phyloP scores from a whole-genome alignment of 2,888 invertebrate species.

The Drosophila recens region DNA sequence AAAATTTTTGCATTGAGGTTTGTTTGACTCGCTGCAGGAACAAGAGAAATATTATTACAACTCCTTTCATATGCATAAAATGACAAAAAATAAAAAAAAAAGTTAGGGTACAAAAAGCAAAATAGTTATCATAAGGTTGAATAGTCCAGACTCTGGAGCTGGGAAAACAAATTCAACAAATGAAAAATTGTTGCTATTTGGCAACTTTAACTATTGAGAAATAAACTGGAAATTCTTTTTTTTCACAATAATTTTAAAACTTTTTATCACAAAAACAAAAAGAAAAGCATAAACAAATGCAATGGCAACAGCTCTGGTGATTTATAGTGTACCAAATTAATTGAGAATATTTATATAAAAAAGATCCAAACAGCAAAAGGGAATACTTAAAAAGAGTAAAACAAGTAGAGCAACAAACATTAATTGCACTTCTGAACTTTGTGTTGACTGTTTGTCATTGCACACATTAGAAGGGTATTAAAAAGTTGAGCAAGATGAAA shows the following conservation, averaged over 20 bases:
- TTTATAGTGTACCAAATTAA: constrained; percentile 51
- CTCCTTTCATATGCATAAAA: constrained; percentile 25
- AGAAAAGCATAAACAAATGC: not conserved
- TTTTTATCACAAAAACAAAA: constrained; percentile 21
- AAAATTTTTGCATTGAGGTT: constrained; percentile 44
- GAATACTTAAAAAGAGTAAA: constrained; percentile 29
- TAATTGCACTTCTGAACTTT: constrained; percentile 64
- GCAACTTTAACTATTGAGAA: constrained; percentile 17
- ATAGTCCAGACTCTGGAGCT: not conserved
- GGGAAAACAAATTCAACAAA: constrained; percentile 6
- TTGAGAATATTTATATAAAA: constrained; percentile 29
- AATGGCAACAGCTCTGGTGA: constrained; percentile 32
- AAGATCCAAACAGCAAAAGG: constrained; percentile 28
- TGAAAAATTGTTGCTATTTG: not conserved
- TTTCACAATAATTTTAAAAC: constrained; percentile 19
- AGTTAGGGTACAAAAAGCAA: not conserved
- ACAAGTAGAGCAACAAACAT: constrained; percentile 43
- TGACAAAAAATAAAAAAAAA: constrained; percentile 1
- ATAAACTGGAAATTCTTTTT: constrained; percentile 13
- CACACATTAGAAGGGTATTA: not conserved
- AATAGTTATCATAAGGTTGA: constrained; percentile 7
- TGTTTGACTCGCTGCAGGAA: constrained; percentile 30
- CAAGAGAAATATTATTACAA: constrained; percentile 46
- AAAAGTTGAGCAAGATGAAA: not conserved
- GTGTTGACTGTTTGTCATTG: constrained; percentile 10